Conservation (phyloP, 2,888 invertebrate genomes). For the Drosophila mimica region DNA sequence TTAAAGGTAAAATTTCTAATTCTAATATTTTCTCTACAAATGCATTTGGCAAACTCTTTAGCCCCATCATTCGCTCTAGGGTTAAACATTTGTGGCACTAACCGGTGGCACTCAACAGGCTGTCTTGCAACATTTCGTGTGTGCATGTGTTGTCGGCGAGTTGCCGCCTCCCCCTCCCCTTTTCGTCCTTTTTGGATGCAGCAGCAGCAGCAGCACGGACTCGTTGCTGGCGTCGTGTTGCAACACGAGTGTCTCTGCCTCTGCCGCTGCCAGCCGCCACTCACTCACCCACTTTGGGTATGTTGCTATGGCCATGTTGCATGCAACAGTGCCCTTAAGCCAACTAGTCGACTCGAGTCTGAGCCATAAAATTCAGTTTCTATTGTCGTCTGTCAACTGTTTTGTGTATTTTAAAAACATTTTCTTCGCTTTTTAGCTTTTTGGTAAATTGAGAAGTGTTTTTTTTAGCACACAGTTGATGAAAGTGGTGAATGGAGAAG, state of each 20-base stretch:
- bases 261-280: neutral
- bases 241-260: conserved; percentile 37
- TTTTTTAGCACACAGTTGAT: conserved; percentile 13
- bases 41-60: neutral
- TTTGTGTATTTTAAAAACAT: conserved; percentile 51
- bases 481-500: conserved; percentile 8
- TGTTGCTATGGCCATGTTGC: conserved; percentile 61
- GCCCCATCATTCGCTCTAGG: conserved; percentile 4
- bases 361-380: conserved; percentile 62
- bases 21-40: neutral
- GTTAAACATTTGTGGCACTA: conserved; percentile 27
- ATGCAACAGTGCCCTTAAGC: conserved; percentile 42
- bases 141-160: conserved; percentile 35
- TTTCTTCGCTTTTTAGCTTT: conserved; percentile 36
- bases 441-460: conserved; percentile 48
- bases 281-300: conserved; percentile 13
- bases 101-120: conserved; percentile 55
- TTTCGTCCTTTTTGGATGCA: conserved; percentile 33
- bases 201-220: conserved; percentile 25
- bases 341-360: conserved; percentile 23
- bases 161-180: neutral
- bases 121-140: conserved; percentile 61
- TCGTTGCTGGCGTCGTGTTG: conserved; percentile 51
- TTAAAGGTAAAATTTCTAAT: neutral
- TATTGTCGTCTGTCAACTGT: conserved; percentile 61